A percentile compares a stretch with the other conserved stretches of the same genome.
Evolutionary conservation across 2,797 vertebrate species (phyloP).

Genomic region (Sandelia bainsii): DNA sequence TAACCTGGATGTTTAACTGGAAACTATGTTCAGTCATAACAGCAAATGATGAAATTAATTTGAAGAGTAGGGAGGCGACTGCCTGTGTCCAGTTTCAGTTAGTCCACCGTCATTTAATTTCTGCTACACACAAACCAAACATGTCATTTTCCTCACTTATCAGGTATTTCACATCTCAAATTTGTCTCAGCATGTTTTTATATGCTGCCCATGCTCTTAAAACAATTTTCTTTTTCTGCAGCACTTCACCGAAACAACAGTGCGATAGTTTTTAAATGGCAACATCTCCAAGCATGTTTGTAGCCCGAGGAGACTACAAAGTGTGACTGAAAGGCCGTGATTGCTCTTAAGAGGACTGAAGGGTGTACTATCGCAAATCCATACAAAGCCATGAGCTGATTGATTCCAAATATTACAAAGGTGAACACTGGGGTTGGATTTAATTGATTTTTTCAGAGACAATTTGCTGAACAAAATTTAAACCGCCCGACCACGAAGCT

Average conservation of each 20-base stretch:
- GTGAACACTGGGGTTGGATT: slow-evolving; percentile 63
- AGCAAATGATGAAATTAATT: slow-evolving; percentile 28
- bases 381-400: slow-evolving; percentile 74
- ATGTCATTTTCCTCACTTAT: slow-evolving; percentile 41
- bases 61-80: slow-evolving; percentile 20
- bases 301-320: slow-evolving; percentile 60
- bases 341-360: slow-evolving; percentile 75
- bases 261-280: slow-evolving; percentile 73
- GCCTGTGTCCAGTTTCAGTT: slow-evolving; percentile 1
- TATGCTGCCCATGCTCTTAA: slow-evolving; percentile 44
- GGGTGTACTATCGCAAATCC: slow-evolving; percentile 77
- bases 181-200: slow-evolving; percentile 49
- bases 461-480: slow-evolving; percentile 62
- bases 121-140: slow-evolving; percentile 5
- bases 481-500: slow-evolving; percentile 26
- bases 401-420: slow-evolving; percentile 78
- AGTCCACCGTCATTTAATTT: slow-evolving; percentile 13
- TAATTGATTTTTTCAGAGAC: slow-evolving; percentile 72
- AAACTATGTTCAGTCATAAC: slow-evolving; percentile 7
- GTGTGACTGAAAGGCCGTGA: slow-evolving; percentile 70
- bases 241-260: slow-evolving; percentile 54
- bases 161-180: slow-evolving; percentile 45
- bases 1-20: slow-evolving; percentile 1
- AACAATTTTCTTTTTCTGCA: slow-evolving; percentile 54
- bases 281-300: slow-evolving; percentile 63